Evolutionary conservation across 2,113 vertebrate species (phyloP).

Genomic region (Bubo scandiacus): DNA sequence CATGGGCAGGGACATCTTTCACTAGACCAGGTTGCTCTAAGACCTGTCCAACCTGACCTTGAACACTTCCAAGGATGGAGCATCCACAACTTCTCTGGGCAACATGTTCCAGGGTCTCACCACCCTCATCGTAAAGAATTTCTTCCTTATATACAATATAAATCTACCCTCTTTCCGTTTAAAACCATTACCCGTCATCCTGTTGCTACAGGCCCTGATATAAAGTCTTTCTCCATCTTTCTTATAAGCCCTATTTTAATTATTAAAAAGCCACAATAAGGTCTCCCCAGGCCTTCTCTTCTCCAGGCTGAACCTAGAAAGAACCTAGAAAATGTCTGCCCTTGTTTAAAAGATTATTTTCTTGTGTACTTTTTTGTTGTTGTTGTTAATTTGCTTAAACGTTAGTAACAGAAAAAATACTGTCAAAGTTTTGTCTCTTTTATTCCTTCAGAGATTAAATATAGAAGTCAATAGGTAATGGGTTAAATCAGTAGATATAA

Average conservation of each 20-base stretch:
- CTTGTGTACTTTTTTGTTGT: accelerated
- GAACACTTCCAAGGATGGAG: not conserved
- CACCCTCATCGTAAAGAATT: not conserved
- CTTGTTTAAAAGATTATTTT: not conserved
- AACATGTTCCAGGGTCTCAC: not conserved
- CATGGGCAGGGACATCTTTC: not conserved
- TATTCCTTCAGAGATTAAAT: not conserved
- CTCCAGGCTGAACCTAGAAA: not conserved
- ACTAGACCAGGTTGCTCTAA: not conserved
- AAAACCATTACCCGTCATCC: not conserved
- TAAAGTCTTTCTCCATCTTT: not conserved
- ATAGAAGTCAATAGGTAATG: not conserved
- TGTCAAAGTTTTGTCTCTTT: not conserved
- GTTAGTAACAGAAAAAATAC: not conserved
- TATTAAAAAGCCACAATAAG: not conserved
- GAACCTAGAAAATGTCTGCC: not conserved
- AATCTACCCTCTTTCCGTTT: not conserved
- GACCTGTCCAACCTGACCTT: not conserved
- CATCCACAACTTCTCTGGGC: not conserved
- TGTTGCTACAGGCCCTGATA: not conserved
- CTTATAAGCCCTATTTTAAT: not conserved
- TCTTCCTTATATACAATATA: not conserved
- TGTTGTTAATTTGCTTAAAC: not conserved
- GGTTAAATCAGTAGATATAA: not conserved
- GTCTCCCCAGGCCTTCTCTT: not conserved